These are phyloP conservation scores for Rhabdomys dilectus DNA, from an alignment of 2,113 vertebrate species.

Conservation along the genomic window DNA sequence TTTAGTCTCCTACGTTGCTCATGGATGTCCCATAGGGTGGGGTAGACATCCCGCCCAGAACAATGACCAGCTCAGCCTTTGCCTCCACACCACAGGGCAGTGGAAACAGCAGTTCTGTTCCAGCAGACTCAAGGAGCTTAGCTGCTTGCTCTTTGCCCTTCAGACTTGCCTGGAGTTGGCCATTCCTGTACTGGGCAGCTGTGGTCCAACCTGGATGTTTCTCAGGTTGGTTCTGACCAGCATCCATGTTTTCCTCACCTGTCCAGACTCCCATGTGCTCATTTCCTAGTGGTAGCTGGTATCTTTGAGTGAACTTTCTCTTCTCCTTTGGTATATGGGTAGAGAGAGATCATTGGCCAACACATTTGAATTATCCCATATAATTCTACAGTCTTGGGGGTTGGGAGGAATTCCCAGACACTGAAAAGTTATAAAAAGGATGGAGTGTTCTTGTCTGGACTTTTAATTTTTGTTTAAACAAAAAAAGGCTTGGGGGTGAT, in stretches of 20 bases:
- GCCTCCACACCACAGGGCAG: neutral
- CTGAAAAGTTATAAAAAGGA: neutral
- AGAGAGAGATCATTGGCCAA: neutral
- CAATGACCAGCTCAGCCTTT: neutral
- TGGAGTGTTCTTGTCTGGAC: neutral
- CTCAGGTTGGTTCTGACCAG: rapidly evolving
- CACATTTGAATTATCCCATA: neutral
- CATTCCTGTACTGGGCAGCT: neutral
- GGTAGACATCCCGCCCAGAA: neutral
- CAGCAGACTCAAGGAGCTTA: neutral
- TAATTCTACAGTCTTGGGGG: neutral
- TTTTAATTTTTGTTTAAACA: neutral
- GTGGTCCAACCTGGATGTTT: too few relatives aligned
- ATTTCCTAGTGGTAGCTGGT: neutral
- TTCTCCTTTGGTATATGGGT: neutral
- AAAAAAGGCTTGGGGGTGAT: neutral
- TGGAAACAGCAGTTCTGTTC: neutral
- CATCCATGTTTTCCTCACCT: neutral
- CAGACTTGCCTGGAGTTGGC: neutral
- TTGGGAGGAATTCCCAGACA: neutral
- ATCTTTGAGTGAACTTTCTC: neutral
- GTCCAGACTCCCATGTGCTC: neutral
- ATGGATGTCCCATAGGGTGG: neutral
- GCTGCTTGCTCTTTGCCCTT: neutral
- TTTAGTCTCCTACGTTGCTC: neutral